Percentiles rank a stretch among this genome's conserved stretches.
Conservation (phyloP, 2,888 invertebrate species). For the Ethmia dodecea region DNA sequence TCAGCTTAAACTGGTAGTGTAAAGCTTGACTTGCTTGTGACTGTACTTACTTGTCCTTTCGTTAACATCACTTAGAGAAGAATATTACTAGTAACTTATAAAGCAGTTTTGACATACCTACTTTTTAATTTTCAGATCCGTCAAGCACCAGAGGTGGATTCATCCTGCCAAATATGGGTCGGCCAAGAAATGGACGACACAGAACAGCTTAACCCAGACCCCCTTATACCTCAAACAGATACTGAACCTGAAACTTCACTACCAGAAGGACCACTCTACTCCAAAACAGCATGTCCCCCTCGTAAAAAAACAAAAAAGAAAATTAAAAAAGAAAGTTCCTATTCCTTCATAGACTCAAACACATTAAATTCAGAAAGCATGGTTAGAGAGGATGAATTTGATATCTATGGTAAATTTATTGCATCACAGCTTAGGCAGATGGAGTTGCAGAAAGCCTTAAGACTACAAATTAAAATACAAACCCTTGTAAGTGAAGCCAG, state of each 20-base stretch:
- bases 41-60: no score
- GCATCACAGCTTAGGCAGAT: slow-evolving; percentile 49
- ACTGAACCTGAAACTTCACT: slow-evolving; percentile 22
- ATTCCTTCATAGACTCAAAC: slow-evolving; percentile 16
- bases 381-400: slow-evolving; percentile 50
- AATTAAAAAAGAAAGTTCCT: slow-evolving; percentile 32
- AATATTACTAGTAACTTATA: no score
- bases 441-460: slow-evolving; percentile 42
- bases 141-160: slow-evolving; percentile 42
- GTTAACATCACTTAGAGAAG: no score
- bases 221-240: slow-evolving; percentile 38
- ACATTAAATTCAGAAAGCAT: slow-evolving; percentile 10
- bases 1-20: no score
- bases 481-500: slow-evolving; percentile 49
- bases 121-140: slow-evolving; percentile 31
- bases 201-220: slow-evolving; percentile 42
- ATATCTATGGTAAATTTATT: slow-evolving; percentile 55
- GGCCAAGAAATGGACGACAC: slow-evolving; percentile 34
- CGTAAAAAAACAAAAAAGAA: slow-evolving; percentile 45
- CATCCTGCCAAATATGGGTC: slow-evolving; percentile 49
- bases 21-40: no score
- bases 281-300: slow-evolving; percentile 20
- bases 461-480: slow-evolving; percentile 48
- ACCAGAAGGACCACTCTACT: slow-evolving; percentile 28
- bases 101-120: no score